Conservation (phyloP, 2,888 invertebrate species). For the Busseola fusca region DNA sequence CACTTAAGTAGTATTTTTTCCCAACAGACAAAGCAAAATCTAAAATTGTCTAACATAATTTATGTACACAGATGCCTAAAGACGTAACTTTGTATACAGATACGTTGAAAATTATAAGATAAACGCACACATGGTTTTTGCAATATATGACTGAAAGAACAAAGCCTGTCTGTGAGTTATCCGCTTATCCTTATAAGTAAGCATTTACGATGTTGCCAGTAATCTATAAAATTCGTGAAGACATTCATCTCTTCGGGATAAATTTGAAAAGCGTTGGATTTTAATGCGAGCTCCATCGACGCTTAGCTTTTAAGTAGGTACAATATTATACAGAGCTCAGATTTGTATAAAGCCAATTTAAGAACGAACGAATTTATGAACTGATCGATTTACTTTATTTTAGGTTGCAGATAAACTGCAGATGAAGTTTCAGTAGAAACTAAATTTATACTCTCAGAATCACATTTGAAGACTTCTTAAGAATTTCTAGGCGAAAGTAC, state of each 20-base stretch:
- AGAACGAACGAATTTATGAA: slow-evolving; percentile 33
- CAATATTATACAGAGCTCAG: slow-evolving; percentile 45
- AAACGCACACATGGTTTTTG: background rate
- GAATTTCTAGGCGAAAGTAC: slow-evolving; percentile 12
- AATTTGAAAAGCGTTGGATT: slow-evolving; percentile 44
- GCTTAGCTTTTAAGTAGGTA: slow-evolving; percentile 35
- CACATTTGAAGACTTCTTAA: slow-evolving; percentile 16
- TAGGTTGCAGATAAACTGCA: slow-evolving; percentile 32
- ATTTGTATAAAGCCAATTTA: slow-evolving; percentile 46
- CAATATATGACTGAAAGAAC: slow-evolving; percentile 25
- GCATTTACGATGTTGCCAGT: slow-evolving; percentile 46
- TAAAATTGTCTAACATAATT: background rate
- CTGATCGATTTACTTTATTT: slow-evolving; percentile 20
- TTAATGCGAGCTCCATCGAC: slow-evolving; percentile 33
- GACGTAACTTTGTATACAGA: background rate
- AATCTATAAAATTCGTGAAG: slow-evolving; percentile 46
- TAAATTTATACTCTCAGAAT: slow-evolving; percentile 10
- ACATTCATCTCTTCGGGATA: slow-evolving; percentile 42
- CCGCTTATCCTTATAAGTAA: slow-evolving; percentile 46
- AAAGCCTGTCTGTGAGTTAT: slow-evolving; percentile 38
- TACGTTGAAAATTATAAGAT: slow-evolving; percentile 6
- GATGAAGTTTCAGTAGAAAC: slow-evolving; percentile 31
- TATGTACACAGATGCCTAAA: background rate
- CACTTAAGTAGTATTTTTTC: background rate
- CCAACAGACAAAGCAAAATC: background rate